Percentiles rank a stretch among this genome's conserved stretches.
Evolutionary conservation across 2,797 vertebrate species (phyloP).

Genomic region (Hippoglossus hippoglossus): DNA sequence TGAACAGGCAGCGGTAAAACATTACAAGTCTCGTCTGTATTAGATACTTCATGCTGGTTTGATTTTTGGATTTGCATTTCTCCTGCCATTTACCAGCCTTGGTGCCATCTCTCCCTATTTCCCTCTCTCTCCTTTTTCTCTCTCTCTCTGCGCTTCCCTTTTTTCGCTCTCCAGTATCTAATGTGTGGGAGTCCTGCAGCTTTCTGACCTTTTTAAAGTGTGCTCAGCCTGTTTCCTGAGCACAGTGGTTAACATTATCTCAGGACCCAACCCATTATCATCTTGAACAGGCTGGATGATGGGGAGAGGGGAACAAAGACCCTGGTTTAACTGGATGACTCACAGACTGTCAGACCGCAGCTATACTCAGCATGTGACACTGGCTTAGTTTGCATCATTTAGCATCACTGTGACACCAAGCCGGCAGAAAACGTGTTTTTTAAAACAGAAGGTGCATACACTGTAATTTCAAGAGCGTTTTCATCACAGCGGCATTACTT

Average conservation of each 20-base stretch:
- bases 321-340: constrained; percentile 44
- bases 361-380: constrained; percentile 9
- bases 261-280: constrained; percentile 50
- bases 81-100: constrained; percentile 22
- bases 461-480: not conserved
- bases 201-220: constrained; percentile 69
- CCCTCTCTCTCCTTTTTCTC: not conserved
- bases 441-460: not conserved
- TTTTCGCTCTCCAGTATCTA: constrained; percentile 10
- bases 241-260: constrained; percentile 32
- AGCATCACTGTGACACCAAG: constrained; percentile 22
- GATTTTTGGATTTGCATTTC: constrained; percentile 12
- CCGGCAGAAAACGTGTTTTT: not conserved
- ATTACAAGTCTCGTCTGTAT: constrained; percentile 16
- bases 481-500: too few relatives aligned
- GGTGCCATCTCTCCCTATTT: not conserved
- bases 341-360: constrained; percentile 27
- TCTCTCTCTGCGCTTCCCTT: not conserved
- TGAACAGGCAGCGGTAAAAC: not conserved
- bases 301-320: constrained; percentile 48
- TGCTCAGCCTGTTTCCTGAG: constrained; percentile 43
- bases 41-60: constrained; percentile 2
- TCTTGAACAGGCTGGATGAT: constrained; percentile 40
- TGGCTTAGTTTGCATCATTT: constrained; percentile 26
- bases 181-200: constrained; percentile 51